A percentile compares a stretch with the other conserved stretches of the same genome.
Evolutionary conservation across 2,113 vertebrate species (phyloP).

Genomic region (Calcarius ornatus): DNA sequence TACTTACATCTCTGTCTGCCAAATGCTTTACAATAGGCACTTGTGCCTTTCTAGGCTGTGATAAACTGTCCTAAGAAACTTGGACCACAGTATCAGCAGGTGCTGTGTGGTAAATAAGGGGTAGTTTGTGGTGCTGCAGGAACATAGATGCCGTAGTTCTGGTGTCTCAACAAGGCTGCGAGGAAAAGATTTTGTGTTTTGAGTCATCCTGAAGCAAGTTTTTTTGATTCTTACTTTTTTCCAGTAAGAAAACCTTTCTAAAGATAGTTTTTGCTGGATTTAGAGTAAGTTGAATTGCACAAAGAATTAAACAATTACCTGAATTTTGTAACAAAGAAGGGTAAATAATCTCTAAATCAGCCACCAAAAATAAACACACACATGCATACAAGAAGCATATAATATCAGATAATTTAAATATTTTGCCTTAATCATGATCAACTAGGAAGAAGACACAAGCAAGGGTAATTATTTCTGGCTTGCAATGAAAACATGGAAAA

Average conservation of each 20-base stretch:
- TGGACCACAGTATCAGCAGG: not conserved
- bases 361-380: not conserved
- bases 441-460: not conserved
- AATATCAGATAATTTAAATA: not conserved
- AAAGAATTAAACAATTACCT: not conserved
- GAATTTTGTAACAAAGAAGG: not conserved
- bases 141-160: rapidly evolving
- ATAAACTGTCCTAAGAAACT: not conserved
- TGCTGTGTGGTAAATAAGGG: not conserved
- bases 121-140: not conserved
- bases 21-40: not conserved
- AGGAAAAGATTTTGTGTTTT: not conserved
- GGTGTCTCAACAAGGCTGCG: not conserved
- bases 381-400: not conserved
- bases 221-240: not conserved
- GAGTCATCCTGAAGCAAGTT: not conserved
- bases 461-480: not conserved
- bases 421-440: not conserved
- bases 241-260: not conserved
- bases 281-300: not conserved
- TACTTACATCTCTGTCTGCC: not conserved
- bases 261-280: not conserved
- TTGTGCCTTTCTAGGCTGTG: not conserved
- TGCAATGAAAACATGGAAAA: not conserved
- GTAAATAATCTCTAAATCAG: not conserved